Conservation (phyloP, 2,888 invertebrate species). For the Mythimna ferrago region DNA sequence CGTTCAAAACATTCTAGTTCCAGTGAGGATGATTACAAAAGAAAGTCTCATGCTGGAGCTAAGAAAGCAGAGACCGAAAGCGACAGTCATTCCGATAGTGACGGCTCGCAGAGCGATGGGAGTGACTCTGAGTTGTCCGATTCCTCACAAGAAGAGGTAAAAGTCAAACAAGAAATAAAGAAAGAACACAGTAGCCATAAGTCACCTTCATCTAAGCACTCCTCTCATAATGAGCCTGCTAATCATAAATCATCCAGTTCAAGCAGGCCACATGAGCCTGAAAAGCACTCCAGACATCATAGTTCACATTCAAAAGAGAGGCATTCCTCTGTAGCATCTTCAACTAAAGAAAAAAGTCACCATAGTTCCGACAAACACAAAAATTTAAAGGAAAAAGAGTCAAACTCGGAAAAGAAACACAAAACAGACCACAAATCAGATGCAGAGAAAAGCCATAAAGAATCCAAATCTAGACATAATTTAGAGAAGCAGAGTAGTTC, state of each 20-base stretch:
- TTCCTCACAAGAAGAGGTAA: conserved; percentile 78
- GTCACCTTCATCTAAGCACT: conserved; percentile 72
- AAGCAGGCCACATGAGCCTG: conserved; percentile 67
- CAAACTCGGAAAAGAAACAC: conserved; percentile 73
- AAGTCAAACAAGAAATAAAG: conserved; percentile 75
- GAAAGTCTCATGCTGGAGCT: conserved; percentile 67
- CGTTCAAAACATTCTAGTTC: conserved; percentile 77
- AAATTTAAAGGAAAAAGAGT: conserved; percentile 74
- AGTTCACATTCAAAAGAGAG: conserved; percentile 72
- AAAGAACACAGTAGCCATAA: conserved; percentile 75
- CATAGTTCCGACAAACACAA: conserved; percentile 76
- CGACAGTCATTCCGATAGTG: conserved; percentile 68
- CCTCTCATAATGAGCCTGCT: conserved; percentile 68
- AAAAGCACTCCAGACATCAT: conserved; percentile 71
- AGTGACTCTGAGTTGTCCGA: conserved; percentile 77
- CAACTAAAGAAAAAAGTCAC: conserved; percentile 74
- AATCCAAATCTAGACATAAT: conserved; percentile 65
- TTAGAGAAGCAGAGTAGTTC: conserved; percentile 68
- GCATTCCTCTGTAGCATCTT: conserved; percentile 72
- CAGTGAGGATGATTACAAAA: conserved; percentile 76
- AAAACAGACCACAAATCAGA: conserved; percentile 74
- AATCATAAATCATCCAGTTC: conserved; percentile 73
- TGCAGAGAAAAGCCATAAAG: conserved; percentile 72
- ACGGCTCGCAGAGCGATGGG: conserved; percentile 62
- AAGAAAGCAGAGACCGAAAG: conserved; percentile 73